phyloP scores from a whole-genome alignment of 2,888 invertebrate species.

The Opisthograptis luteolata region DNA sequence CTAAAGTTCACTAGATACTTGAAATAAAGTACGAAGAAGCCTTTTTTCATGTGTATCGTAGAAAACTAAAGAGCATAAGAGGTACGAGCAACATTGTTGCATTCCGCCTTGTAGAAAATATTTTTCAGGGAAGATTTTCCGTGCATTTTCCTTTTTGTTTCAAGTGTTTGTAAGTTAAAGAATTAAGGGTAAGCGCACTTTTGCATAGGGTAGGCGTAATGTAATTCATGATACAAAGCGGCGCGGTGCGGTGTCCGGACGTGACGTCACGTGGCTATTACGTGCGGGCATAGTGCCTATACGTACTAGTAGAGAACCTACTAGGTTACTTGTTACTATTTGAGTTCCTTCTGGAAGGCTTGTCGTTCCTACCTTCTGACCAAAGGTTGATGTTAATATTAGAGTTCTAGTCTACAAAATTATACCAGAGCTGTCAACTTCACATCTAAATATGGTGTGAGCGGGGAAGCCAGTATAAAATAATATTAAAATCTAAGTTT shows the following conservation, averaged over 20 bases:
- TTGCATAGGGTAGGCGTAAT: constrained; percentile 48
- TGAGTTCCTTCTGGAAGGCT: too few species aligned
- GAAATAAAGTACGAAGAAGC: constrained; percentile 2
- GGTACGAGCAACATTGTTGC: constrained; percentile 10
- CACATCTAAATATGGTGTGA: too few species aligned
- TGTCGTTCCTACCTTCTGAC: too few species aligned
- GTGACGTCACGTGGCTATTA: constrained; percentile 70
- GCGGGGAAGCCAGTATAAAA: too few species aligned
- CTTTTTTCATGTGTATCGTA: constrained; percentile 7
- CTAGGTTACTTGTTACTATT: too few species aligned
- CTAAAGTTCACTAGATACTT: not conserved
- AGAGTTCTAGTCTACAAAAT: too few species aligned
- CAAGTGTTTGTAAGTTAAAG: constrained; percentile 28
- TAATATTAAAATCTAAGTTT: too few species aligned
- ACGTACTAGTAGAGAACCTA: not conserved
- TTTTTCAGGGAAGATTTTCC: constrained; percentile 13
- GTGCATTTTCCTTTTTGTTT: constrained; percentile 17
- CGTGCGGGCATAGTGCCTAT: constrained; percentile 42
- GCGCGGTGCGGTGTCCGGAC: constrained; percentile 53
- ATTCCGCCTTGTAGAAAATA: constrained; percentile 9
- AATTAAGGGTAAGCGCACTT: constrained; percentile 38
- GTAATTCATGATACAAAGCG: constrained; percentile 58
- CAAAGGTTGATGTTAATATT: too few species aligned
- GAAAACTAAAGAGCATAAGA: not conserved
- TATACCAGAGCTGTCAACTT: too few species aligned